Base-by-base conservation (phyloP, 2,113 vertebrate species). In the Triplophysa tibetana region DNA sequence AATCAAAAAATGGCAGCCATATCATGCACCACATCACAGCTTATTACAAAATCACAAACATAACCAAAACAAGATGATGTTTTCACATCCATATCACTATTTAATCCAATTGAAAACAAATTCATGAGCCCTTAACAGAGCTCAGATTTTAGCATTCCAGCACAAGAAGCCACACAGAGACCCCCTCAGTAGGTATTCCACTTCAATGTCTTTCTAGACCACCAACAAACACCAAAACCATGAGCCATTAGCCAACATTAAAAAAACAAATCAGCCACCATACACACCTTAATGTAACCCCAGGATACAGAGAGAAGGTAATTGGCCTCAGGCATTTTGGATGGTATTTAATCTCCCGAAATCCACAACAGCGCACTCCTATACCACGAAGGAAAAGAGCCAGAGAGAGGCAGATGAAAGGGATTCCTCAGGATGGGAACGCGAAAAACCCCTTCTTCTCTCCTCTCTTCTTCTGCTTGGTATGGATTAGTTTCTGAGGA, bases 271-370 rank as follows among this genome's bases (percentile, higher is more conserved):
- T 58, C 48, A 43, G 60, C n/a, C 9, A 43, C 61, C 54, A 70
- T 88, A 93, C 93, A 84, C 91, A 94, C 93, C 93, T 94, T 93
- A 84, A 94, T 94, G 88, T 94, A 94, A 89, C 92, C 93, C 93
- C 93, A 94, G 82, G 93, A 94, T 84, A 94, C 93, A 66, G 92
- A 92, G 84, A 93, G 91, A 87, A 94, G 90, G 89, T 93, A 94
- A 88, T 93, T 94, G 61, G 92, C 92, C 90, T 94, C 93, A 92
- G 93, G 93, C 93, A 94, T 94, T 92, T 92, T 93, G 92, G 92
- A 93, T 86, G 87, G 58, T 90, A 91, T 90, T 87, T 91, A 81
- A 85, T 81, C 87, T 88, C 78, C 90, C 86, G 77, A 67, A 83
- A 75, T 77, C 79, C 78, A 82, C 68, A 70, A 70, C 19, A 78